Base-by-base conservation (phyloP, 1,140 invertebrate species). In the Brachionus calyciflorus region DNA sequence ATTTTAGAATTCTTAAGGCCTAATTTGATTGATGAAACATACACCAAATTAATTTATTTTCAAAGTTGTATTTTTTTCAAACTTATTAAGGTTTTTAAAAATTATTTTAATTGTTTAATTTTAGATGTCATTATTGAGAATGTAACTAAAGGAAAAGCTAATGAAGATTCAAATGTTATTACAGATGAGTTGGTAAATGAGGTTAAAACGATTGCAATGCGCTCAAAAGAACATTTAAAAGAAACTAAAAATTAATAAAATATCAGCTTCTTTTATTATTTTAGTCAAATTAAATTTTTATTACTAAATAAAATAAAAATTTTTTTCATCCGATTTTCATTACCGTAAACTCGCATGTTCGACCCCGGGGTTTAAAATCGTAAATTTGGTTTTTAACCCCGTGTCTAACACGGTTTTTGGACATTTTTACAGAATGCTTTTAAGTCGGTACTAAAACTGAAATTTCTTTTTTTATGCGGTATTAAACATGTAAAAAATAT, bases 1-100 rank as follows among this genome's bases (percentile, higher is more conserved):
- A 89, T 97, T 78, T 84, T 96, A 21, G 80, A 73, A 3, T 51
- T 24, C 37, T 51, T 73, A 19, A 48, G 51, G 51, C n/a, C 69
- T 41, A 21, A 51, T 49, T 19, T 73, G 24, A 73, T 51, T 4
- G 46, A 73, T 33, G 46, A 49, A 49, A 6, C 46, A 33, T 40
- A 73, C 17, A 55, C 24, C 17, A 73, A 73, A 24, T 37, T 73
- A 6, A 37, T 53, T 26, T 30, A 33, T 51, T 73, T 73, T 73
- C 69, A 73, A 73, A 51, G 69, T 73, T 51, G 51, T 28, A 28
- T 40, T 73, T 33, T 70, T 70, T 49, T 28, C 9, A 46, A 5
- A 30, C 37, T 46, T 33, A 17, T 7, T 33, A 49, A 48, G n/a
- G n/a, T 51, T 26, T 51, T 3, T 4, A 12, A 55, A 0, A 40